phyloP scores from a whole-genome alignment of 1,140 invertebrate genomes.

The Drosophila albomicans region DNA sequence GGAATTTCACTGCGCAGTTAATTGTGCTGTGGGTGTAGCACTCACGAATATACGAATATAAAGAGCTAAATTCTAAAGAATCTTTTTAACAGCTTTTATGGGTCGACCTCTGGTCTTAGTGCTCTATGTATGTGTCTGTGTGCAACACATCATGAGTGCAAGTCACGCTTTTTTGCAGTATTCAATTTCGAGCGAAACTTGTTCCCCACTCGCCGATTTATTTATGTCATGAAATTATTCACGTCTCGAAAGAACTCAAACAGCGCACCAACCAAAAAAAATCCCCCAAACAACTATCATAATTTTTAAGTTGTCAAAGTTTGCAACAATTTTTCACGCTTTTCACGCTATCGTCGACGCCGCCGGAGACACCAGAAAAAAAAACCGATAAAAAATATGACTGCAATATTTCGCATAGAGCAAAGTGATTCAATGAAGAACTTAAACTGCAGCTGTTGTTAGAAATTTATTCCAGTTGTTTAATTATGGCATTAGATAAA shows the following conservation, averaged over 20 bases:
- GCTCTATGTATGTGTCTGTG: background rate
- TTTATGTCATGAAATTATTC: conserved; percentile 74
- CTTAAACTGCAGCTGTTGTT: conserved; percentile 53
- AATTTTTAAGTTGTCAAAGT: conserved; percentile 76
- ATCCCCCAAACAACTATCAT: conserved; percentile 63
- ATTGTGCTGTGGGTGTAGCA: conserved; percentile 10
- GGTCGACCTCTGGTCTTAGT: background rate
- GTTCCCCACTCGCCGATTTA: conserved; percentile 57
- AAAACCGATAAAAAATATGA: conserved; percentile 53
- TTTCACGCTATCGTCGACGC: conserved; percentile 57
- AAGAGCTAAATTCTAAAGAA: conserved; percentile 16
- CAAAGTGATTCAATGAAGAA: conserved; percentile 43
- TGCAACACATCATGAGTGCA: conserved; percentile 14
- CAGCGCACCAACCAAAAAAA: conserved; percentile 17
- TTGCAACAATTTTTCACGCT: conserved; percentile 79
- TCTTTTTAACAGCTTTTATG: conserved; percentile 2
- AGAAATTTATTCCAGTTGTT: conserved; percentile 16
- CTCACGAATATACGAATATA: background rate
- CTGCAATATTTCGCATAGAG: conserved; percentile 58
- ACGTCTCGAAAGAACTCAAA: conserved; percentile 28
- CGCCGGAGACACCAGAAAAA: conserved; percentile 2
- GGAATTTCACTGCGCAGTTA: conserved; percentile 5
- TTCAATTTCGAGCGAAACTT: conserved; percentile 49
- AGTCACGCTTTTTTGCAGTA: conserved; percentile 34
- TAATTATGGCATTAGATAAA: conserved; percentile 73